Evolutionary conservation across 1,140 invertebrate species (phyloP), one percentile per base, ranked within the genome.

Genomic region (Drosophila equinoxialis): DNA sequence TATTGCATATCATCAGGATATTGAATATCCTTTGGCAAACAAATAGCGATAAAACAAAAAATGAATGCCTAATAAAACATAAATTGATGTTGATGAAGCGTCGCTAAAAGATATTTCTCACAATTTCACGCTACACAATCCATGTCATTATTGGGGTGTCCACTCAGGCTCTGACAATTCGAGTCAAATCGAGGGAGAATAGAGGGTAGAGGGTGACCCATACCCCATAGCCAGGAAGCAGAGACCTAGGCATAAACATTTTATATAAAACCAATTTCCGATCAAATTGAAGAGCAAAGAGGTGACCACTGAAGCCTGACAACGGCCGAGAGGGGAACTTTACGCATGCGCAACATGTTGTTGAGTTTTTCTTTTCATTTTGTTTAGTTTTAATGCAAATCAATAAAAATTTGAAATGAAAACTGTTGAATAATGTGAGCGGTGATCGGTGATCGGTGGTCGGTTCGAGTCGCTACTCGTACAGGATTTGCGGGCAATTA

Each of bases 401-500:
- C 83, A 87, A 87, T 87, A 77, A 75, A 79, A 74, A 86, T 87
- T 86, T 71, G 73, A 83, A 86, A 72, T 77, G 83, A 83, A 86
- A 86, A 86, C 83, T 86, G 83, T 86, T 86, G 83, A 86, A 86
- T 85, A 83, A 85, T 81, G 81, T 59, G 57, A 51, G 20, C 17
- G 45, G 45, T 51, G 45, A n/a, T 51, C 61, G 57, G 60, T 64
- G 45, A 14, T 51, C 61, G 57, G 60, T 60, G 45, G 17, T 48
- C 61, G 57, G 60, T 60, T 26, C 37, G 37, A 33, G 23, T 63
- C 20, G 55, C 58, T 37, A 41, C 58, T 30, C 14, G 68, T 48
- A 87, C 89, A 90, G 89, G 89, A 90, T 90, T 90, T 90, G 89
- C 87, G 89, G 89, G 87, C 83, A 87, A 90, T 90, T 90, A 90